Evolutionary conservation across 2,888 invertebrate species (phyloP).

Genomic region (Dastarcus helophoroides): DNA sequence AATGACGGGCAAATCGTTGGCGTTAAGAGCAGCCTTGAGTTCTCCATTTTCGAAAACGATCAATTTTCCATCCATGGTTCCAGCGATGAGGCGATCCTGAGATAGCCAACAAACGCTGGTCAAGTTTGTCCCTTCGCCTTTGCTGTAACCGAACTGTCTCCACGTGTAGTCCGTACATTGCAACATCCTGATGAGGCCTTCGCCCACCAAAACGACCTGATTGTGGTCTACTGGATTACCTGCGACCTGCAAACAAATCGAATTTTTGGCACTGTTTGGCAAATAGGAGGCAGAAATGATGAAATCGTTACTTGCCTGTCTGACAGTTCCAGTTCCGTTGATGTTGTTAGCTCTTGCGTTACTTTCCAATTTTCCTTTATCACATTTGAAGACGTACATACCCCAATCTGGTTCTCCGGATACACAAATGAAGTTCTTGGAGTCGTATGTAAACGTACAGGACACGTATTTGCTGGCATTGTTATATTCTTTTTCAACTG

Average conservation of each 20-base stretch:
- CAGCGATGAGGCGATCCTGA: slow-evolving; percentile 71
- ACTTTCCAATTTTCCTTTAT: slow-evolving; percentile 69
- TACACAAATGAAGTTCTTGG: slow-evolving; percentile 66
- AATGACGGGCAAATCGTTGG: slow-evolving; percentile 47
- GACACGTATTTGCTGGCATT: slow-evolving; percentile 53
- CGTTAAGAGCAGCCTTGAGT: slow-evolving; percentile 54
- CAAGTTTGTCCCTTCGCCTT: slow-evolving; percentile 63
- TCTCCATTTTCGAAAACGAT: slow-evolving; percentile 80
- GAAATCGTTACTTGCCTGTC: slow-evolving; percentile 36
- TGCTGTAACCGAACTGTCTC: slow-evolving; percentile 75
- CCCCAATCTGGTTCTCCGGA: slow-evolving; percentile 77
- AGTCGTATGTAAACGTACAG: slow-evolving; percentile 70
- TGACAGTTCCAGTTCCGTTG: slow-evolving; percentile 55
- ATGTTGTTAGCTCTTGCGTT: slow-evolving; percentile 60
- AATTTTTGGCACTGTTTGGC: neutral
- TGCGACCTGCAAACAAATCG: slow-evolving; percentile 45
- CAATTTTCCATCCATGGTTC: slow-evolving; percentile 64
- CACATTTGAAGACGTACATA: slow-evolving; percentile 70
- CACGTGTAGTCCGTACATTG: slow-evolving; percentile 67
- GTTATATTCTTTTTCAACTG: slow-evolving; percentile 25
- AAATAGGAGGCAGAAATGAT: neutral
- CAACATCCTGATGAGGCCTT: slow-evolving; percentile 59
- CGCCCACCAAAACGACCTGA: slow-evolving; percentile 55
- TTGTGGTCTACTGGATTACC: slow-evolving; percentile 69
- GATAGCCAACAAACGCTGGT: slow-evolving; percentile 73